Conservation (phyloP, 2,888 invertebrate species). For the Rosalia funebris region DNA sequence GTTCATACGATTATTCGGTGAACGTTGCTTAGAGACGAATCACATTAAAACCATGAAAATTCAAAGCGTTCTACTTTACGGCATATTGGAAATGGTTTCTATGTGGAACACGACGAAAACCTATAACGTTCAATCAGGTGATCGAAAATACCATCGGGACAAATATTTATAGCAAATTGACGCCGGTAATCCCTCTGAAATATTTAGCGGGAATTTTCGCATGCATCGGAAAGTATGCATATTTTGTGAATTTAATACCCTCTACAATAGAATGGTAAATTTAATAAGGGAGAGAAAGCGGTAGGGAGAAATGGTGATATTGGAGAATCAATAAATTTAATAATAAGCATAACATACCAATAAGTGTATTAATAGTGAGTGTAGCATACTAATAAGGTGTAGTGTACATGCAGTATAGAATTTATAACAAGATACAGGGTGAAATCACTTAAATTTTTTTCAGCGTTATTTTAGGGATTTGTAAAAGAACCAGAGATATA, state of each 20-base stretch:
- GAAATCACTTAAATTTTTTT: no score
- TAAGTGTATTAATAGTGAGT: no score
- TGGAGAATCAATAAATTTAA: no score
- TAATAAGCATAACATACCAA: no score
- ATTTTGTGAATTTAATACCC: not conserved
- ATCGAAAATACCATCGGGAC: not conserved
- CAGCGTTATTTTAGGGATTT: no score
- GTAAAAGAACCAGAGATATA: no score
- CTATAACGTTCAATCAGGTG: not conserved
- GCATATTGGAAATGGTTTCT: not conserved
- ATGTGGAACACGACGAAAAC: not conserved
- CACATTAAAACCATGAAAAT: not conserved
- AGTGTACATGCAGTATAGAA: no score
- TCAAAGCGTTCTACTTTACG: not conserved
- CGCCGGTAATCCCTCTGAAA: not conserved
- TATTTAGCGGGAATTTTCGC: not conserved
- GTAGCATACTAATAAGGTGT: no score
- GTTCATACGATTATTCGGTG: no score
- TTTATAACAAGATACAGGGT: no score
- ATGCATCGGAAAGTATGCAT: not conserved
- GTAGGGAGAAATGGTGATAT: not conserved
- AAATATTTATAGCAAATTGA: slow-evolving; percentile 1
- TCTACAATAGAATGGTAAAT: not conserved
- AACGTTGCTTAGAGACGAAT: no score
- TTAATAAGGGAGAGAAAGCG: not conserved